These are phyloP conservation scores for Sycophaga agraensis DNA, from an alignment of 1,140 invertebrate genomes.

Conservation along the genomic window DNA sequence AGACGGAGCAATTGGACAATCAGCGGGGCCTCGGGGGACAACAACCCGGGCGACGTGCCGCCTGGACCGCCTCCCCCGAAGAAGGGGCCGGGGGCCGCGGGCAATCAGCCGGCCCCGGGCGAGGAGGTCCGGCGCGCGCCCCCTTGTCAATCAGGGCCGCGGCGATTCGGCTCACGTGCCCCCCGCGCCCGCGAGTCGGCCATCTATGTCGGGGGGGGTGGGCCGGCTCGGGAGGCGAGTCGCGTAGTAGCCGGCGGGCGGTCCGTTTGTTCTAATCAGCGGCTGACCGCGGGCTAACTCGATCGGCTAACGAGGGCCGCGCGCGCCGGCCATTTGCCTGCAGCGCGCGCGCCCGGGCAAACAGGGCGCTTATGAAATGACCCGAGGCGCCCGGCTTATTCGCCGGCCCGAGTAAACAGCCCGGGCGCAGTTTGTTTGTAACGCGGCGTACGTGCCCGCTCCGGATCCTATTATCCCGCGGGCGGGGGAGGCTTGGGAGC, in stretches of 20 bases:
- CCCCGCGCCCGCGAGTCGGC: too few species aligned
- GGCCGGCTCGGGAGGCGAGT: constrained; percentile 51
- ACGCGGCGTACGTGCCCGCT: too few species aligned
- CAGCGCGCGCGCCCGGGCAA: background rate
- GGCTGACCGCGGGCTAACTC: constrained; percentile 53
- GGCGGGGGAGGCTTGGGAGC: too few species aligned
- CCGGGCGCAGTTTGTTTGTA: too few species aligned
- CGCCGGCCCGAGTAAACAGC: too few species aligned
- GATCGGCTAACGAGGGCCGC: constrained; percentile 56
- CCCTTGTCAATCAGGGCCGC: constrained; percentile 28
- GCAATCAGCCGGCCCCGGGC: background rate
- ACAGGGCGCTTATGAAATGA: background rate
- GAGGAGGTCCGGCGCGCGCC: background rate
- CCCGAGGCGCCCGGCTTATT: too few species aligned
- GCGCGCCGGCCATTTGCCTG: background rate
- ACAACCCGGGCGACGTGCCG: too few species aligned
- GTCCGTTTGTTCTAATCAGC: constrained; percentile 58
- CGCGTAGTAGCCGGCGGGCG: constrained; percentile 52
- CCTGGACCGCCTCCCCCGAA: too few species aligned
- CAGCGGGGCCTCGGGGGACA: too few species aligned
- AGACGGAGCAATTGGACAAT: too few species aligned
- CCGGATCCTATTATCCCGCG: too few species aligned
- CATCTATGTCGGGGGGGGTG: background rate
- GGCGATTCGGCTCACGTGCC: constrained; percentile 42
- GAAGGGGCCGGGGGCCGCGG: too few species aligned